phyloP scores from a whole-genome alignment of 2,888 invertebrate genomes.

The Azorinus chamasolen region DNA sequence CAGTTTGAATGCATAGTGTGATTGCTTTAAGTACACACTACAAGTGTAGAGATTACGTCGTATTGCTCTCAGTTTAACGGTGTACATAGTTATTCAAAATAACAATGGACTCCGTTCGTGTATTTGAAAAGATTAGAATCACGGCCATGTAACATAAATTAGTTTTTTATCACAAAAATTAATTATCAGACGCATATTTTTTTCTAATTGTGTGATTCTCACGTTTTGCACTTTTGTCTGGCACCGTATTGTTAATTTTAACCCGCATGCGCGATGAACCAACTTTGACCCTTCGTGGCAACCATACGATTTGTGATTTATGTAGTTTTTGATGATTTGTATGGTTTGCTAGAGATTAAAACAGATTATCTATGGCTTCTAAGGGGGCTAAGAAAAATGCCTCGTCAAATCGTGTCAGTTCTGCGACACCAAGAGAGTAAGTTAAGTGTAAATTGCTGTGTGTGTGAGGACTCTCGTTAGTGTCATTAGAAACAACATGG shows the following conservation, averaged over 20 bases:
- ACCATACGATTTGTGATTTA: slow-evolving; percentile 40
- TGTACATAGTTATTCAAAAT: too few relatives aligned
- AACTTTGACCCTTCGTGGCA: slow-evolving; percentile 65
- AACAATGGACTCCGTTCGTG: too few relatives aligned
- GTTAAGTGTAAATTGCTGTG: slow-evolving; percentile 64
- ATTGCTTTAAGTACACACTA: too few relatives aligned
- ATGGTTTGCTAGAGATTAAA: slow-evolving; percentile 5
- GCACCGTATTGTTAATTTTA: slow-evolving; percentile 1
- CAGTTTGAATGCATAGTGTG: too few relatives aligned
- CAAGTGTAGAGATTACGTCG: too few relatives aligned
- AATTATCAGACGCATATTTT: too few relatives aligned
- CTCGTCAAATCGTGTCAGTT: slow-evolving; percentile 76
- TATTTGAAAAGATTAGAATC: too few relatives aligned
- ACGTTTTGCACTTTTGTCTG: too few relatives aligned
- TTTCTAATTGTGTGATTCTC: too few relatives aligned
- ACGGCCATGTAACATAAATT: too few relatives aligned
- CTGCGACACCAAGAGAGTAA: slow-evolving; percentile 82
- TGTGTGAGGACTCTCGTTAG: slow-evolving; percentile 6
- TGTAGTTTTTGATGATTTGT: neutral
- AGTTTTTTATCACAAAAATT: too few relatives aligned
- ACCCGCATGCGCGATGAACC: slow-evolving; percentile 61
- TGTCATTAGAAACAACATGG: slow-evolving; percentile 82
- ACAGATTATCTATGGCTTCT: slow-evolving; percentile 69
- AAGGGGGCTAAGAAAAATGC: slow-evolving; percentile 78
- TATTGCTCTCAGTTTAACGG: too few relatives aligned